A percentile compares a stretch with the other conserved stretches of the same genome.
These are phyloP conservation scores for Callithrix jacchus DNA, from an alignment of 2,113 vertebrate species.

Conservation along the genomic window DNA sequence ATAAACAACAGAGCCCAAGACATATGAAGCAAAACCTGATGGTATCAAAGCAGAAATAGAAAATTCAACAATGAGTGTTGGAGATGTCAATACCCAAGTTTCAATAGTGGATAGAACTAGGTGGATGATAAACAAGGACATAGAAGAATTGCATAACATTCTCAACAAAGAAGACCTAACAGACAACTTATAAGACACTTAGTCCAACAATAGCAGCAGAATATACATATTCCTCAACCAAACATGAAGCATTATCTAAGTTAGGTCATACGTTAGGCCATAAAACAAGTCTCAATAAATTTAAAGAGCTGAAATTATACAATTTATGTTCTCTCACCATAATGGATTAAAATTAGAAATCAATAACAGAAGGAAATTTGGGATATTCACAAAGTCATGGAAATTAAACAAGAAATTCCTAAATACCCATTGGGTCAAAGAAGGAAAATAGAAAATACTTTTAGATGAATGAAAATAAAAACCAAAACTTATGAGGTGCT, in stretches of 20 bases:
- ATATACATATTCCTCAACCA: neutral
- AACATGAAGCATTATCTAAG: neutral
- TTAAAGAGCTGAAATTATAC: neutral
- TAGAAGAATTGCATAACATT: neutral
- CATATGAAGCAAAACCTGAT: neutral
- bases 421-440: neutral
- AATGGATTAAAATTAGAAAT: neutral
- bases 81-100: neutral
- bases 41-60: neutral
- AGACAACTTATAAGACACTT: neutral
- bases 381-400: neutral
- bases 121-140: neutral
- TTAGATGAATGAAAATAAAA: neutral
- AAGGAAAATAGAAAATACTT: neutral
- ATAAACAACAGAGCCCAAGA: neutral
- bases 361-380: neutral
- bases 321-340: neutral
- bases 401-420: neutral
- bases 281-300: neutral
- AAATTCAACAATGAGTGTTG: neutral
- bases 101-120: neutral
- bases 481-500: neutral
- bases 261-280: neutral
- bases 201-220: neutral
- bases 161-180: neutral